Conservation (phyloP, 2,888 invertebrate species). For the Sphaerophoria taeniata region DNA sequence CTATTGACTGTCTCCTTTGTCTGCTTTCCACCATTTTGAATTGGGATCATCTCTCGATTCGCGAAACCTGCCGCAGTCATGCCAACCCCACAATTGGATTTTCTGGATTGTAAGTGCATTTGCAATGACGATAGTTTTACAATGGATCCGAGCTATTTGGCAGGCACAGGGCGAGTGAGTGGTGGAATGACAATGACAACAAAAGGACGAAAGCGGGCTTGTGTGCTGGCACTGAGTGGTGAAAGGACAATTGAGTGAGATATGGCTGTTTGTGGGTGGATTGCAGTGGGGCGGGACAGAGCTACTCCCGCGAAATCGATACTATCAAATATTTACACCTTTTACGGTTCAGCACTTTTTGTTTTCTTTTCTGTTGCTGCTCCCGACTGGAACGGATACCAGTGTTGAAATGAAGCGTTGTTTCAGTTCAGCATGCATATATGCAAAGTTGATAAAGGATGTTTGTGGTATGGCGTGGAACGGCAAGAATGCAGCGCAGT, state of each 20-base stretch:
- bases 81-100: background rate
- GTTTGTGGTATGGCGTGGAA: constrained; percentile 26
- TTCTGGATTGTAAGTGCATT: constrained; percentile 37
- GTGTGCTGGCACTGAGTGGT: constrained; percentile 14
- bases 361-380: constrained; percentile 50
- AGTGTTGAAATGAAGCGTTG: background rate
- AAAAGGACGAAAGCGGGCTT: constrained; percentile 38
- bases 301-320: constrained; percentile 64
- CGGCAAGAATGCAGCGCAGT: constrained; percentile 1
- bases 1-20: constrained; percentile 64
- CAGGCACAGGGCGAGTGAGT: constrained; percentile 38
- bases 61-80: background rate
- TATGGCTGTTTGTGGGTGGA: background rate
- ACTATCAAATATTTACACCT: constrained; percentile 74
- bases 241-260: constrained; percentile 60
- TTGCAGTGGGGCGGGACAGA: background rate
- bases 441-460: constrained; percentile 61
- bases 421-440: constrained; percentile 56
- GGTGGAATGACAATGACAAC: constrained; percentile 48
- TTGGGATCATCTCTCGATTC: constrained; percentile 58
- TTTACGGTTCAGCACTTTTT: constrained; percentile 72
- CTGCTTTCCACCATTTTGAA: constrained; percentile 53
- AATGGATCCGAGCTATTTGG: constrained; percentile 68
- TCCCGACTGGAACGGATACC: background rate
- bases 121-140: constrained; percentile 66